A percentile compares a stretch with the other conserved stretches of the same genome.
Evolutionary conservation across 2,888 invertebrate species (phyloP).

Genomic region (Trachelus iudaicus): DNA sequence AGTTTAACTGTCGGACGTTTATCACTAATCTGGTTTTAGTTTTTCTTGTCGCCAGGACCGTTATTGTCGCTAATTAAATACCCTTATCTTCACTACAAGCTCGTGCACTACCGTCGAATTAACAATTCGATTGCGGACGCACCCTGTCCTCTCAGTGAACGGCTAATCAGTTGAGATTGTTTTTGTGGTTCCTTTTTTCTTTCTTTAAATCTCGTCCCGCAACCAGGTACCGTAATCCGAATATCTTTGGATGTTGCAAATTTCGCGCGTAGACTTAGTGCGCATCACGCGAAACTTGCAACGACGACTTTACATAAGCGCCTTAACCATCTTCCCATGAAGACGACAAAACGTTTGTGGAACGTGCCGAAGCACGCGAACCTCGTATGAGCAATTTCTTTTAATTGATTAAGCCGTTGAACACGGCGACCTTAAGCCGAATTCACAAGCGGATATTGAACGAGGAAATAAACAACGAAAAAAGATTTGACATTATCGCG

Average conservation of each 20-base stretch:
- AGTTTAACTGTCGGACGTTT: neutral
- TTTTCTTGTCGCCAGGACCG: neutral
- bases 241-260: neutral
- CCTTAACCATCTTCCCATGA: neutral
- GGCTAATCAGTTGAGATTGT: neutral
- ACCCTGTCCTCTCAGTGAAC: neutral
- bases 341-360: conserved; percentile 8
- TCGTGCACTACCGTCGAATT: neutral
- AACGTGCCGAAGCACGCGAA: conserved; percentile 25
- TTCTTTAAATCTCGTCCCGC: neutral
- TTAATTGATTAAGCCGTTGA: neutral
- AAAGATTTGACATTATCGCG: neutral
- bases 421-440: neutral
- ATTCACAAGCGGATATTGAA: neutral
- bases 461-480: neutral
- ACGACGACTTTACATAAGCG: neutral
- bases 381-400: conserved; percentile 25
- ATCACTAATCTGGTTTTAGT: conserved; percentile 1
- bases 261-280: neutral
- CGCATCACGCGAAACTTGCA: neutral
- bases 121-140: neutral
- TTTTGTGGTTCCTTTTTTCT: neutral
- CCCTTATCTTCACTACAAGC: neutral
- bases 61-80: neutral
- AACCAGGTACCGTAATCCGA: neutral